A percentile compares a stretch with the other conserved stretches of the same genome.
These are phyloP conservation scores for Andrena flavipes DNA, from an alignment of 2,888 invertebrate genomes.

Conservation along the genomic window DNA sequence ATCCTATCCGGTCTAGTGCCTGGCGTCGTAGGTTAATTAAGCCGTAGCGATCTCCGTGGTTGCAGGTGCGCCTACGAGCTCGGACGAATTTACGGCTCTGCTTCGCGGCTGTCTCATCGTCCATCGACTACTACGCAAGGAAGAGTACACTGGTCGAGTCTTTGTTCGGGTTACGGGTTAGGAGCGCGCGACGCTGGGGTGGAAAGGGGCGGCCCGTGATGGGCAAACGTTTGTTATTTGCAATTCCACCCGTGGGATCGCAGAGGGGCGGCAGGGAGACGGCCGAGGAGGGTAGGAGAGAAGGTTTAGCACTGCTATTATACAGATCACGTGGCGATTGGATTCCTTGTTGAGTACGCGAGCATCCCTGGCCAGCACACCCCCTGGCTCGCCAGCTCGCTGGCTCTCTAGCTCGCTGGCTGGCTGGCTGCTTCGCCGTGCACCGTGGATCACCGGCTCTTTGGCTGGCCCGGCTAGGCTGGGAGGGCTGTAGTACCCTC, in stretches of 20 bases:
- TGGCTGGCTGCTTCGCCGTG: conserved; percentile 31
- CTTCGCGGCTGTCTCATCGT: conserved; percentile 34
- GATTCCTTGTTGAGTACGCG: conserved; percentile 78
- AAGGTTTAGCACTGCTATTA: conserved; percentile 82
- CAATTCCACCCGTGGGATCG: conserved; percentile 81
- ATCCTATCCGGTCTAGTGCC: conserved; percentile 47
- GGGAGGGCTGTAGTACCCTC: conserved; percentile 80
- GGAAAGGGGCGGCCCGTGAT: conserved; percentile 71
- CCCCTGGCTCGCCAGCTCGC: conserved; percentile 23
- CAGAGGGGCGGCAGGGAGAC: conserved; percentile 58
- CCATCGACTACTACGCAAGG: not conserved
- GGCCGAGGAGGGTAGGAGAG: conserved; percentile 57
- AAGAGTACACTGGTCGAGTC: conserved; percentile 16
- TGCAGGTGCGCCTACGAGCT: conserved; percentile 50
- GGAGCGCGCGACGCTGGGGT: not conserved
- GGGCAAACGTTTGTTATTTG: conserved; percentile 81
- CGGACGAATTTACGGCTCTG: conserved; percentile 58
- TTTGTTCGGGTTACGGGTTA: conserved; percentile 45
- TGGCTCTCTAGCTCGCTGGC: conserved; percentile 26
- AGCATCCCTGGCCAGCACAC: conserved; percentile 47
- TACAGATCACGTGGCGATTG: conserved; percentile 84
- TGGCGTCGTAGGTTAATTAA: conserved; percentile 67
- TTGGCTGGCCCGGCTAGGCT: conserved; percentile 68
- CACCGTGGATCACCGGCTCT: conserved; percentile 60
- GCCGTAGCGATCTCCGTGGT: conserved; percentile 55